Percentiles rank a stretch among this genome's conserved stretches.
These are phyloP conservation scores for Rhabdomys pumilio DNA, from an alignment of 2,797 vertebrate genomes.

Conservation along the genomic window DNA sequence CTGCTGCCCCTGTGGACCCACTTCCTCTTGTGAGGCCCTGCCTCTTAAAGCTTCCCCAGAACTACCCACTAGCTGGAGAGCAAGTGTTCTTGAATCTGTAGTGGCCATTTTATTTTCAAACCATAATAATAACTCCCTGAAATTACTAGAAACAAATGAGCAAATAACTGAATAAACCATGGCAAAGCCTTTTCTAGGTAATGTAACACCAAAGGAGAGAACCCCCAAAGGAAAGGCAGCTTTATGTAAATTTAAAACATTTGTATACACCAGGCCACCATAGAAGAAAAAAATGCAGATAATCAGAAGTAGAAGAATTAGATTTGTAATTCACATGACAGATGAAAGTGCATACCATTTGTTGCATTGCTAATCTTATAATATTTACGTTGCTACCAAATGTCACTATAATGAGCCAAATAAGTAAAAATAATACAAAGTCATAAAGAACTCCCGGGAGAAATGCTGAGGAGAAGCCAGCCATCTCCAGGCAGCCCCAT, in stretches of 20 bases:
- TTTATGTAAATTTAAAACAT: constrained; percentile 39
- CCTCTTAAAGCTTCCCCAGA: background rate
- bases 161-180: background rate
- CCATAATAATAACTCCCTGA: background rate
- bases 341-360: background rate
- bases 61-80: background rate
- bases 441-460: background rate
- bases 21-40: background rate
- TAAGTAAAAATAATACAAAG: constrained; percentile 33
- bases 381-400: constrained; percentile 10
- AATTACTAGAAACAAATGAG: constrained; percentile 35
- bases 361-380: background rate
- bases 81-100: background rate
- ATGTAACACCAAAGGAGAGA: background rate
- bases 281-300: constrained; percentile 17
- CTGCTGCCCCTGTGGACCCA: too few relatives aligned
- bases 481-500: background rate
- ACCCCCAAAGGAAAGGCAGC: background rate
- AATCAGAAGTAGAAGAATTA: background rate
- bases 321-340: background rate
- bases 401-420: constrained; percentile 23
- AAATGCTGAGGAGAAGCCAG: background rate
- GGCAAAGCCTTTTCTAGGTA: constrained; percentile 3
- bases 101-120: too few relatives aligned
- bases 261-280: background rate